Evolutionary conservation across 2,888 invertebrate genomes (phyloP), one percentile per base, ranked within the genome.

Genomic region (Sympetrum striolatum): DNA sequence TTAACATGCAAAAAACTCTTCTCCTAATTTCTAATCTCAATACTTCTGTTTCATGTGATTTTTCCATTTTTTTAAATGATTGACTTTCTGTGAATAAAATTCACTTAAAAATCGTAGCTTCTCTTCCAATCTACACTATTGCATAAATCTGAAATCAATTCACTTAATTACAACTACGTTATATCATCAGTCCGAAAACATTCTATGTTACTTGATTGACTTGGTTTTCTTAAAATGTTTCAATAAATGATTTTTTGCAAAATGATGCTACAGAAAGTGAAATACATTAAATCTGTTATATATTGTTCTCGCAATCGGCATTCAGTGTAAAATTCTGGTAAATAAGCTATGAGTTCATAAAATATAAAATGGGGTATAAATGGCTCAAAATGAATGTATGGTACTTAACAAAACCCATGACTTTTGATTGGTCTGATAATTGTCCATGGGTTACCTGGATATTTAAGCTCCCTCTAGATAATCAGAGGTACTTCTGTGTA

Each of bases 1-100:
- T 86, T 39, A 60, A 86, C 86, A 86, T 86, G 86, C 82, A 86
- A 86, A n/a, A 86, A 86, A 86, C 86, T 86, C 60, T 86, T 86
- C 86, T 53, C 86, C 60, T 60, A 37, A 37, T 60, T 60, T 35
- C 60, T 60, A 86, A 58, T 60, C 31, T 60, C 22, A 64, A 60
- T 86, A 86, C 37, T 37, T 37, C 64, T 86, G 58, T n/a, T n/a
- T 60, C 60, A 64, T 73, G 31, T 8, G 73, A 31, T 64, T 64
- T 86, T 86, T 60, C 25, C 2, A 18, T 53, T 86, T 39, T 73
- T 64, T 86, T 86, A 22, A 53, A 64, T 64, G 60, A 39, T 60
- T 60, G 58, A 60, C 86, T 31, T 58, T 25, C 82, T n/a, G 86
- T 12, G 18, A 37, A 48, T 60, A 64, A 86, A 86, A 60, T 86